Evolutionary conservation across 2,888 invertebrate genomes (phyloP).

Genomic region (Yponomeuta evonymella): DNA sequence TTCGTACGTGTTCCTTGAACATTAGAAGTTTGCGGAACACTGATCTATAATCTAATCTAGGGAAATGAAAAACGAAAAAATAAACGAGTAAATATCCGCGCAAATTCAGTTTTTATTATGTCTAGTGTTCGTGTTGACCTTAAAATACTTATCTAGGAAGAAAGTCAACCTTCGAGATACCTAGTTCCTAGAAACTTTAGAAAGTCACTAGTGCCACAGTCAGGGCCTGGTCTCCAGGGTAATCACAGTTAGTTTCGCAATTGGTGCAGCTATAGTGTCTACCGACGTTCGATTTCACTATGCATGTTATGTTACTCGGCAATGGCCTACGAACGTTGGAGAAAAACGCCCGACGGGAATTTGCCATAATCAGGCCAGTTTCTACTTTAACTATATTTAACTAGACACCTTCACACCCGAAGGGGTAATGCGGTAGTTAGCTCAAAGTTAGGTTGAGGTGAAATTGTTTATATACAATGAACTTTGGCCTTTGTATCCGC

Average conservation of each 20-base stretch:
- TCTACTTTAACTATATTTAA: no score
- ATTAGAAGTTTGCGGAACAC: neutral
- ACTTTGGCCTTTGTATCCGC: no score
- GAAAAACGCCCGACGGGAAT: neutral
- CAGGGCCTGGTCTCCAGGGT: conserved; percentile 3
- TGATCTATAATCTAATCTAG: neutral
- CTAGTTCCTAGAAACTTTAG: neutral
- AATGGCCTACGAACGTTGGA: neutral
- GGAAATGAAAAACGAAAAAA: no score
- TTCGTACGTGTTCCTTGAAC: no score
- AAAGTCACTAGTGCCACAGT: neutral
- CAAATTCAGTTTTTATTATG: no score
- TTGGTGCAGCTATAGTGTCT: neutral
- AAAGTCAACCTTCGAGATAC: neutral
- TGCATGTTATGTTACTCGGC: neutral
- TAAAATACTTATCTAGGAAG: neutral
- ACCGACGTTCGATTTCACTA: neutral
- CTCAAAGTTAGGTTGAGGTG: no score
- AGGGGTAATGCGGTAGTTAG: no score
- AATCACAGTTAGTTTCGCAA: conserved; percentile 11
- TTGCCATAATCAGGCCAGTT: no score
- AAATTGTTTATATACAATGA: no score
- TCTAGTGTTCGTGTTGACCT: no score
- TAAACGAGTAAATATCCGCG: no score
- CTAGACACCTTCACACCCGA: no score